Conservation (phyloP, 2,888 invertebrate species). For the Exocentrus adspersus region DNA sequence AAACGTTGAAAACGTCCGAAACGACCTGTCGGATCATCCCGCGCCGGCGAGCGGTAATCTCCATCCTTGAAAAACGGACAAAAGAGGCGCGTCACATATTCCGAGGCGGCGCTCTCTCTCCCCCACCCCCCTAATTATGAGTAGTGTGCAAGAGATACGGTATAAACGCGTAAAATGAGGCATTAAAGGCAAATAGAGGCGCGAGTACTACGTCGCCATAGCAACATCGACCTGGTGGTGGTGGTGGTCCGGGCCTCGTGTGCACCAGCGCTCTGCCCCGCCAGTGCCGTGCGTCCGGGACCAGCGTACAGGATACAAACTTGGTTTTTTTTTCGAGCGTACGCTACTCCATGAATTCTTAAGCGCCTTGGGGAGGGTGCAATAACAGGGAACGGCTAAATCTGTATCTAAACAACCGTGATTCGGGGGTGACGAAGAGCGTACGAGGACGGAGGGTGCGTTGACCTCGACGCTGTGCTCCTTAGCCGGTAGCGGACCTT, state of each 20-base stretch:
- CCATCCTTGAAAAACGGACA: slow-evolving; percentile 19
- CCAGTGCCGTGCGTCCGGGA: slow-evolving; percentile 27
- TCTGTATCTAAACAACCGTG: neutral
- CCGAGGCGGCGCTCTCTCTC: neutral
- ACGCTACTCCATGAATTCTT: too few relatives aligned
- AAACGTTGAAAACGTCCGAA: neutral
- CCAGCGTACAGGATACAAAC: neutral
- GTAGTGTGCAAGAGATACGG: slow-evolving; percentile 35
- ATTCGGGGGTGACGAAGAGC: neutral
- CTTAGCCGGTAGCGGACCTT: too few relatives aligned
- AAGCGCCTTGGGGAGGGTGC: neutral
- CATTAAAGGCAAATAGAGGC: slow-evolving; percentile 54
- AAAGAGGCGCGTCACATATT: slow-evolving; percentile 16
- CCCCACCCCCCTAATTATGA: slow-evolving; percentile 31
- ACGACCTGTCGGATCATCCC: too few relatives aligned
- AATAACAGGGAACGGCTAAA: neutral
- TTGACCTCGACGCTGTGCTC: neutral
- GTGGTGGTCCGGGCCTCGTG: slow-evolving; percentile 45
- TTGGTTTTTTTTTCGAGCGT: too few relatives aligned
- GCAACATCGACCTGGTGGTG: slow-evolving; percentile 55
- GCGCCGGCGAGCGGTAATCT: neutral
- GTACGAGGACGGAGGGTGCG: neutral
- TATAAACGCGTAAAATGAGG: slow-evolving; percentile 52
- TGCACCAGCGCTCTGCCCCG: slow-evolving; percentile 36
- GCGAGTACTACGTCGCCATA: slow-evolving; percentile 56